Percentiles rank a stretch among this genome's conserved stretches.
Conservation (phyloP, 2,113 vertebrate genomes). For the Pteruthius melanotis region DNA sequence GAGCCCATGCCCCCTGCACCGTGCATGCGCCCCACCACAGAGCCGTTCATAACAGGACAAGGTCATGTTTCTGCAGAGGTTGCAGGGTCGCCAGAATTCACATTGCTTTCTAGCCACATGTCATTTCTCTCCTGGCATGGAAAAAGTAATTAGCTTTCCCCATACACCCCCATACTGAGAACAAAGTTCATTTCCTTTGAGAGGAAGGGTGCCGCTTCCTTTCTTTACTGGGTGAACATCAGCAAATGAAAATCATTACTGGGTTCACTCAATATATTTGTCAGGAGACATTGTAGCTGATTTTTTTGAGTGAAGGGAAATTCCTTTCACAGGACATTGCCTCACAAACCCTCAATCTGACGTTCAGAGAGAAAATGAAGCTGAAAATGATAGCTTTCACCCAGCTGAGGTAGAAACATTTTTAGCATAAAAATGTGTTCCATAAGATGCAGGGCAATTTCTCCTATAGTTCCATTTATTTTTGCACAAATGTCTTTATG, state of each 20-base stretch:
- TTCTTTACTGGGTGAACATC: constrained; percentile 58
- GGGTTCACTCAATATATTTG: constrained; percentile 39
- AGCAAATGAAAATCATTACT: constrained; percentile 51
- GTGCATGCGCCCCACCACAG: not conserved
- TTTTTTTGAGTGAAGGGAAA: constrained; percentile 22
- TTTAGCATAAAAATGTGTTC: not conserved
- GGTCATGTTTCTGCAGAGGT: constrained; percentile 30
- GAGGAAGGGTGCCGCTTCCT: constrained; percentile 62
- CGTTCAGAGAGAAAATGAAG: constrained; percentile 22
- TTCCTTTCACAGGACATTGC: constrained; percentile 25
- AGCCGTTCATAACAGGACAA: not conserved
- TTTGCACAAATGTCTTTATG: not conserved
- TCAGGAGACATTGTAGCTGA: constrained; percentile 22
- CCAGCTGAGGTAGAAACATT: not conserved
- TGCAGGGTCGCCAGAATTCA: constrained; percentile 26
- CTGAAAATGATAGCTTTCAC: not conserved
- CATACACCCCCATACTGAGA: constrained; percentile 23
- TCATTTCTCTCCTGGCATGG: constrained; percentile 59
- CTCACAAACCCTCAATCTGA: not conserved
- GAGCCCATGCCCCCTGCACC: not conserved
- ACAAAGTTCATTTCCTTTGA: constrained; percentile 62
- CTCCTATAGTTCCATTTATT: not conserved
- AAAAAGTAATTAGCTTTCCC: constrained; percentile 58
- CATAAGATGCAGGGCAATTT: not conserved
- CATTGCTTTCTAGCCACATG: constrained; percentile 49